Evolutionary conservation across 2,888 invertebrate species (phyloP), one percentile per base, ranked within the genome.

Genomic region (Ectemnius lituratus): DNA sequence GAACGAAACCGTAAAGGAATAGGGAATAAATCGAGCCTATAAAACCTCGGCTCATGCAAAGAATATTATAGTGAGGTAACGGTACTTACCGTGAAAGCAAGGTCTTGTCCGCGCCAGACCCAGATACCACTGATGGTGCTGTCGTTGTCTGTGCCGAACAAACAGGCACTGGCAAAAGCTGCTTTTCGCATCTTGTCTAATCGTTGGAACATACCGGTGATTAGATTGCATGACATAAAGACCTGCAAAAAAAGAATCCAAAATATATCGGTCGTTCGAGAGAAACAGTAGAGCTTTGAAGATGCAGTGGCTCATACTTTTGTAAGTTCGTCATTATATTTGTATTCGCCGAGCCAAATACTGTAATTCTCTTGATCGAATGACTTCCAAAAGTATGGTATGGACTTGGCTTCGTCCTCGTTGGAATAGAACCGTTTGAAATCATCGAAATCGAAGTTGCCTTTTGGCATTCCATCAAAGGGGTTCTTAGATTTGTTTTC

Each of bases 191-290:
- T 96, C 93, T 98, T 99, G 89, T 99, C 99, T 85, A 99, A 92
- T 79, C 99, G 95, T 92, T 99, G 99, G 93, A 95, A 98, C 98
- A 99, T 98, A 84, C 99, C 97, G 78, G 96, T 94, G 90, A 99
- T 98, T 72, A 99, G 94, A 92, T 99, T 99, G 92, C 98, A 98
- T 91, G 97, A 98, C 99, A 99, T 99, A 93, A 98, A 99, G 59
- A 96, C 95, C 90, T 90, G 60, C 13, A 20, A 47, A 76, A 76
- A 11, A 52, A 64, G 16, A 11, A 23, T 23, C 23, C 23, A 23
- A 3, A 23, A 20, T 62, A 16, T 23, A 27, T 0, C 11, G 11
- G 11, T 1, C 8, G 37, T 11, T 37, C 8, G 8, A 37, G 37
- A 8, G 37, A 6, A 37, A 1, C 5, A 11, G 37, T 4, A 1